Conservation (phyloP, 2,888 invertebrate species). For the Hyppa rectilinea region DNA sequence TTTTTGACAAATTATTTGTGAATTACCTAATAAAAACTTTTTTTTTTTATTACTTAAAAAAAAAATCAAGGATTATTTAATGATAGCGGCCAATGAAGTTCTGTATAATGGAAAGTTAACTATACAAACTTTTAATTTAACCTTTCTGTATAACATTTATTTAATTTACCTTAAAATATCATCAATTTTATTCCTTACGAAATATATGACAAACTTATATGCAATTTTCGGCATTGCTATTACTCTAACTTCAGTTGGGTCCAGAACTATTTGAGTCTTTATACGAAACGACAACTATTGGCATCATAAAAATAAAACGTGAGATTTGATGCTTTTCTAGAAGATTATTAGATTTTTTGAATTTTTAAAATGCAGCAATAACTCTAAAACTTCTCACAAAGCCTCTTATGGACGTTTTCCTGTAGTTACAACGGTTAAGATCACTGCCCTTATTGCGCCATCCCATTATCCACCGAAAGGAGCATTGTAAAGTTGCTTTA, state of each 20-base stretch:
- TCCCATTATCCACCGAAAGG: background rate
- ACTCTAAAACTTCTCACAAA: too few relatives aligned
- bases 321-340: background rate
- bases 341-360: background rate
- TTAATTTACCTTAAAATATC: background rate
- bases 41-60: background rate
- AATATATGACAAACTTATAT: background rate
- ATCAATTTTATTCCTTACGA: background rate
- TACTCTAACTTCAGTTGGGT: background rate
- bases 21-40: background rate
- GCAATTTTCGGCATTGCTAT: background rate
- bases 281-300: background rate
- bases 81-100: background rate
- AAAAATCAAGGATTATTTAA: background rate
- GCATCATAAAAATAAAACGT: background rate
- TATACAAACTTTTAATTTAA: background rate
- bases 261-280: background rate
- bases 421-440: background rate
- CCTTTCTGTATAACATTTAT: background rate
- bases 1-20: background rate
- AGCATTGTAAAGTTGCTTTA: constrained; percentile 29
- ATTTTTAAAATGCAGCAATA: background rate
- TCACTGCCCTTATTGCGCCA: background rate
- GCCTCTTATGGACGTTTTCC: background rate
- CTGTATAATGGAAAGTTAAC: background rate